Evolutionary conservation across 64 coral and sea anemone species (phyloP), one percentile per base, ranked within the genome.

Genomic region (Trachythela sp.): DNA sequence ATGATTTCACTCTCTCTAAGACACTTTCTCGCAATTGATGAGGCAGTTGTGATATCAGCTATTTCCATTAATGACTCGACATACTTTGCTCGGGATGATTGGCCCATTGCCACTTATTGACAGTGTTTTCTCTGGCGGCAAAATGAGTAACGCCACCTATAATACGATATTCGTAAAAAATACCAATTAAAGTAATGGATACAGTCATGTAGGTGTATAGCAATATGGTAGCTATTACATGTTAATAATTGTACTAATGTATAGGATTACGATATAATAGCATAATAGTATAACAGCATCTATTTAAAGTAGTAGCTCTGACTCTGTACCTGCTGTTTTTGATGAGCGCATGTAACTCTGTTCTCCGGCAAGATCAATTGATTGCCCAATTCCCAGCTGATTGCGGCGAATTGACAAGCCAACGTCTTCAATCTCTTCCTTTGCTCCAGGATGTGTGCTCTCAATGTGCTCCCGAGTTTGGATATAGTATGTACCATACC

Each of bases 361-460:
- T 77, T 77, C 71, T 39, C 17, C 31, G 36, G 71, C 71, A 32
- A 77, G 71, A 39, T 77, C 71, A 33, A 35, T 39, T 36, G 13
- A 33, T 77, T 77, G 71, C 26, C 71, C 71, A 39, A 77, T 77
- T 39, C 71, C 71, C 8, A 77, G 2, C 71, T 77, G 24, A 77
- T 77, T n/a, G n/a, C n/a, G n/a, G n/a, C n/a, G n/a, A n/a, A n/a
- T n/a, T 39, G 71, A 35, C 71, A 77, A 77, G 13, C 71, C 71
- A 77, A 77, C 71, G 36, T 39, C 36, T 77, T 77, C 71, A 77
- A 77, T 77, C 31, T 77, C 71, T 77, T 77, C 71, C 71, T 77
- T 77, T 77, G 71, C 31, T 77, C 71, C 71, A 77, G 71, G 71
- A 77, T 77, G 71, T 77, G 71, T 77, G 36, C 71, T 77, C 17